Percentiles rank a stretch among this genome's conserved stretches.
Conservation (phyloP, 2,888 invertebrate genomes). For the Enchytraeus crypticus region DNA sequence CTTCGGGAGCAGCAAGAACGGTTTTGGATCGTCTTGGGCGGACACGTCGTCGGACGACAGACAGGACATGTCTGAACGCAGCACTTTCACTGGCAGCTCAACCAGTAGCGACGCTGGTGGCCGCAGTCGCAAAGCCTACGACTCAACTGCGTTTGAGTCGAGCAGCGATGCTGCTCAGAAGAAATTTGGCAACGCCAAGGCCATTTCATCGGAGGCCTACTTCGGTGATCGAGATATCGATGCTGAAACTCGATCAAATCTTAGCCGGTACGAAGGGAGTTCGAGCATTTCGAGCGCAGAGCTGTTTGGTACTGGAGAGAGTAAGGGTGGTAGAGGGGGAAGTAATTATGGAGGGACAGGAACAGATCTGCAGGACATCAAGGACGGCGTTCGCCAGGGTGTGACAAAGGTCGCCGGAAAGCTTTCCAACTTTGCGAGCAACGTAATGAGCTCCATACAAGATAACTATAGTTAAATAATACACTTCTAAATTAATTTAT, state of each 20-base stretch:
- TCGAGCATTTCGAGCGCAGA: constrained; percentile 92
- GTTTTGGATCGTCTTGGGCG: too few relatives aligned
- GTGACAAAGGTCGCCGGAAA: constrained; percentile 96
- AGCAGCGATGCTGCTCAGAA: constrained; percentile 64
- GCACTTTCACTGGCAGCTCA: too few relatives aligned
- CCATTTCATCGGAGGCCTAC: constrained; percentile 94
- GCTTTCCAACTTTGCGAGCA: constrained; percentile 84
- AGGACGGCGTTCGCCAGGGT: constrained; percentile 90
- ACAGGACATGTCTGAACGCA: too few relatives aligned
- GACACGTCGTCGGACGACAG: too few relatives aligned
- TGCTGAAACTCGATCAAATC: constrained; percentile 49
- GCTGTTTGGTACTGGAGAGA: constrained; percentile 65
- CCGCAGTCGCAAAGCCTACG: constrained; percentile 36
- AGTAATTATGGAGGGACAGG: constrained; percentile 32
- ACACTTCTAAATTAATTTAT: too few relatives aligned
- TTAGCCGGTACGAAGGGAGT: constrained; percentile 80
- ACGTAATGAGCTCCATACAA: constrained; percentile 85
- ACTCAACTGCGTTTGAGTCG: too few relatives aligned
- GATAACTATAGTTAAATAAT: too few relatives aligned
- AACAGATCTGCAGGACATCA: constrained; percentile 85
- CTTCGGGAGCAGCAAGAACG: too few relatives aligned
- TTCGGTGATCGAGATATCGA: constrained; percentile 57
- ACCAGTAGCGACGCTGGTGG: too few relatives aligned
- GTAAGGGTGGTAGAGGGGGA: constrained; percentile 10
- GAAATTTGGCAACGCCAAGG: constrained; percentile 93